These are phyloP conservation scores for Gnathonemus echidnorhynchus DNA, from an alignment of 2,113 vertebrate genomes.

Conservation along the genomic window DNA sequence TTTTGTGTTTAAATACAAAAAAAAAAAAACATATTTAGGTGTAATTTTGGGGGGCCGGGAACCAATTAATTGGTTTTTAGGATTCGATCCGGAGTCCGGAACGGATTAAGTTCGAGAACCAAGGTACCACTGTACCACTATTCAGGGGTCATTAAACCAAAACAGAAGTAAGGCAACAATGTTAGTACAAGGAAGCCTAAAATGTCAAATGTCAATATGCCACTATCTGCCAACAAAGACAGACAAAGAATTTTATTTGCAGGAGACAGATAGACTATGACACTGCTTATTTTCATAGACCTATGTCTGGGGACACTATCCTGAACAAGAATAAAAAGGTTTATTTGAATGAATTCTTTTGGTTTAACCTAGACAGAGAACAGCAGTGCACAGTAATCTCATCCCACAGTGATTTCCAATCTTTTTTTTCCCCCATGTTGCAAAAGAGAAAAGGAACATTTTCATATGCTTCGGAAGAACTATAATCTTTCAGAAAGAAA, in stretches of 20 bases:
- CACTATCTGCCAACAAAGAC: not conserved
- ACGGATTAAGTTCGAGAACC: no score
- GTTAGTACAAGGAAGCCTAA: not conserved
- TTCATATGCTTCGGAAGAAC: not conserved
- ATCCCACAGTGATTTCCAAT: not conserved
- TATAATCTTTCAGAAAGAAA: no score
- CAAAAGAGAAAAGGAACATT: not conserved
- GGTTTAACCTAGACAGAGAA: not conserved
- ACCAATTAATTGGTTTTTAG: no score
- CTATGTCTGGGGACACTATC: not conserved
- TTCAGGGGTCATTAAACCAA: not conserved
- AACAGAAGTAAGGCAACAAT: not conserved
- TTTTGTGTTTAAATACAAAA: no score
- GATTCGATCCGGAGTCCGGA: no score
- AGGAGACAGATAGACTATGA: not conserved
- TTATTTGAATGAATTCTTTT: not conserved
- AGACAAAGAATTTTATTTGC: not conserved
- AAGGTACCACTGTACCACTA: not conserved
- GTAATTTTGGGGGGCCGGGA: no score
- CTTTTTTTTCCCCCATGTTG: not conserved
- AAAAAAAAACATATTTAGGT: no score
- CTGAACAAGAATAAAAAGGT: not conserved
- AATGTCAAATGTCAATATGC: not conserved
- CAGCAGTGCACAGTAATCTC: not conserved
- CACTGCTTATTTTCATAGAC: not conserved